Evolutionary conservation across 2,888 invertebrate species (phyloP).

Genomic region (Tetranychus piercei): DNA sequence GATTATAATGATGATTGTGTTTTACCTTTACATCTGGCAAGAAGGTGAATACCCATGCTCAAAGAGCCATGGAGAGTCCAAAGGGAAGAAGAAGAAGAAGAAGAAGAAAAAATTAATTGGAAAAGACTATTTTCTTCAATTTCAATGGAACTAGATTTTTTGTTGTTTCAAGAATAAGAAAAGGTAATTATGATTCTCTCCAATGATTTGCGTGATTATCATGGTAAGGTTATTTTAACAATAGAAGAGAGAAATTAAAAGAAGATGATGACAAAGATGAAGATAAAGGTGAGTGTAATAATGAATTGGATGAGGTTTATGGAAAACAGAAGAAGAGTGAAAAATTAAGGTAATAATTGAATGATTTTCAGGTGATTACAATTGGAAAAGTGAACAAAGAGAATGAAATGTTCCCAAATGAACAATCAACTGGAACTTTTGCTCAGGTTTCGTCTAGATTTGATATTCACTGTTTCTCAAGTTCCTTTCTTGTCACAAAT

Average conservation of each 20-base stretch:
- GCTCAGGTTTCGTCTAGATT: too few species aligned
- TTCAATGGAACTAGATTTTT: background rate
- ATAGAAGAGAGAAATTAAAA: background rate
- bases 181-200: background rate
- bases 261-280: background rate
- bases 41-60: background rate
- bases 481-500: too few species aligned
- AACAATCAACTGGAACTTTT: too few species aligned
- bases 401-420: too few species aligned
- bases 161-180: background rate
- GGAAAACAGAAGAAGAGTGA: background rate
- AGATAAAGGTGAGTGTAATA: background rate
- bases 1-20: background rate
- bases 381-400: too few species aligned
- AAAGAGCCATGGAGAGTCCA: background rate
- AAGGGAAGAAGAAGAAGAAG: background rate
- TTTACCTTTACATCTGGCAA: background rate
- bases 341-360: background rate
- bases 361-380: too few species aligned
- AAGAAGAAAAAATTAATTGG: background rate
- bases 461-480: too few species aligned
- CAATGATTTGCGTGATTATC: conserved; percentile 1
- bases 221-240: background rate
- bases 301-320: background rate
- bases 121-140: background rate